A percentile compares a stretch with the other conserved stretches of the same genome.
Conservation (phyloP, 2,888 invertebrate genomes). For the Germaria angustata region DNA sequence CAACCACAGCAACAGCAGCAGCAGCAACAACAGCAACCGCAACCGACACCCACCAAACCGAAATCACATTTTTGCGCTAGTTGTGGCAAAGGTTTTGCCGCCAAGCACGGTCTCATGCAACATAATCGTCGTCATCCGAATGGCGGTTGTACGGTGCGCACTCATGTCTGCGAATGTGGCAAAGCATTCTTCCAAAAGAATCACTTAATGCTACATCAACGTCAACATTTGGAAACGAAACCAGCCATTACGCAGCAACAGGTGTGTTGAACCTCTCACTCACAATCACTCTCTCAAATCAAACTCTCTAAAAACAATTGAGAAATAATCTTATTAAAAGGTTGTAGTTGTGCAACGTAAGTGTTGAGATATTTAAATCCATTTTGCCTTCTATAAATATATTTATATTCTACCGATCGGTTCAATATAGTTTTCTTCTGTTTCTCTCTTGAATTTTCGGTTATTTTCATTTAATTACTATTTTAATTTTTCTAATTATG, state of each 20-base stretch:
- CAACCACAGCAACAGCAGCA: constrained; percentile 60
- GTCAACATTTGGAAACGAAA: constrained; percentile 84
- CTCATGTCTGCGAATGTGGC: constrained; percentile 90
- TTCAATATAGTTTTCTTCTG: constrained; percentile 43
- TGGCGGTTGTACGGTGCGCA: constrained; percentile 88
- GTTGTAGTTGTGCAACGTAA: constrained; percentile 68
- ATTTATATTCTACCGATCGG: constrained; percentile 39
- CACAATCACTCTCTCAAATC: constrained; percentile 67
- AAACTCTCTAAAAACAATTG: constrained; percentile 65
- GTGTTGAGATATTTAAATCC: constrained; percentile 65
- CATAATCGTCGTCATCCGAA: constrained; percentile 90
- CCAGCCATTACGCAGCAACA: constrained; percentile 80
- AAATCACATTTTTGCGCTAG: constrained; percentile 90
- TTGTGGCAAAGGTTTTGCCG: constrained; percentile 90
- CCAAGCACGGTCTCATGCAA: constrained; percentile 89
- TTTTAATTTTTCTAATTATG: not conserved
- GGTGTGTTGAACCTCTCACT: constrained; percentile 72
- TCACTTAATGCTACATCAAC: constrained; percentile 89
- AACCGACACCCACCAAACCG: constrained; percentile 81
- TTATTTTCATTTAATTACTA: constrained; percentile 18
- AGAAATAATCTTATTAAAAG: constrained; percentile 63
- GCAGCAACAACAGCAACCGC: constrained; percentile 74
- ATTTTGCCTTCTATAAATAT: constrained; percentile 51
- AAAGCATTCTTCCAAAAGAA: constrained; percentile 94
- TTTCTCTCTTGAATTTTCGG: constrained; percentile 26